Evolutionary conservation across 2,888 invertebrate species (phyloP), one percentile per base, ranked within the genome.

Genomic region (Andrena hattorfiana): DNA sequence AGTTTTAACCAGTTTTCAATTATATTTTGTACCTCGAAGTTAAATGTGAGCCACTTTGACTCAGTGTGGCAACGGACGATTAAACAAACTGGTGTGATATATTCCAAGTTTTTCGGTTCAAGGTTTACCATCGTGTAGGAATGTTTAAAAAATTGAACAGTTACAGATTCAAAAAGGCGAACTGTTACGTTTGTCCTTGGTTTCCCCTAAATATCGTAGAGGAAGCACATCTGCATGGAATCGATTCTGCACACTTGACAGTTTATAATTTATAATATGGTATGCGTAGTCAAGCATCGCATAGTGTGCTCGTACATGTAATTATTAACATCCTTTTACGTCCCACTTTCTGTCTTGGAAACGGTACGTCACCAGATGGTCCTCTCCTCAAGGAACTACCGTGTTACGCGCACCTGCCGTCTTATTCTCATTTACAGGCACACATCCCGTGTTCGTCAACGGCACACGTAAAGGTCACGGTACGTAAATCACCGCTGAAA

Each of bases 381-480:
- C 73, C 72, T 88, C 72, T 88, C 88, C 85, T 76, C 77, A 72
- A 74, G 69, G 72, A 79, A 86, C 91, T 92, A 90, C 91, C 89
- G 90, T 88, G 85, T 90, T 92, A 91, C 90, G 88, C 85, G 80
- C 91, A 91, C 91, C 90, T 90, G 90, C 86, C 85, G 81, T 51
- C 79, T 79, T 77, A 76, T 85, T 74, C 77, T 76, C 60, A 35
- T 73, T 69, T 66, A 63, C 70, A 63, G 60, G 56, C 59, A 73
- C 69, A 20, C 64, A 32, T 48, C 59, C 26, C 28, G 68, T 69
- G 62, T 28, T 75, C 76, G 76, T 77, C 77, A 62, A 30, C 62
- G 35, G 70, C 28, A 42, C 13, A 68, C 60, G 64, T 20, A 85
- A 85, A 79, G 72, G 75, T 74, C 72, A 74, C 64, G 54, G 76